A percentile compares a stretch with the other conserved stretches of the same genome.
Conservation (phyloP, 2,113 vertebrate species). For the Misgurnus mizolepis region DNA sequence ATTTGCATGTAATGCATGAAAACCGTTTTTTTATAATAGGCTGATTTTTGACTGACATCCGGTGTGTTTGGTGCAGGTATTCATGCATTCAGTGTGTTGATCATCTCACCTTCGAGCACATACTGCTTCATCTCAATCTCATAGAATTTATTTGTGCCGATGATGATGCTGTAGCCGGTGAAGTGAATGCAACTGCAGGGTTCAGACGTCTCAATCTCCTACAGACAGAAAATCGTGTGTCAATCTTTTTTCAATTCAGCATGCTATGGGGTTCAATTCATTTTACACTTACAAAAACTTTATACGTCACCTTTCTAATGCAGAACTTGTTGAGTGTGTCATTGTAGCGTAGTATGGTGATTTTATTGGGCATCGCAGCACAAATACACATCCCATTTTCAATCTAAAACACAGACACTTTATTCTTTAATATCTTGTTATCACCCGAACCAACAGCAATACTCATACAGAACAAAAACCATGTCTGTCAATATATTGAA, state of each 20-base stretch:
- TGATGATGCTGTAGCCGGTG: conserved; percentile 96
- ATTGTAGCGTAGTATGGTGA: conserved; percentile 90
- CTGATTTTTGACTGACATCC: too few species aligned
- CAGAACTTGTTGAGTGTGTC: conserved; percentile 96
- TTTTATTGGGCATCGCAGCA: conserved; percentile 94
- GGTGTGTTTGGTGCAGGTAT: too few species aligned
- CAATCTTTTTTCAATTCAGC: too few species aligned
- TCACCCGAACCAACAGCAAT: background rate
- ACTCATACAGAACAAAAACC: too few species aligned
- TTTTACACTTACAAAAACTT: background rate
- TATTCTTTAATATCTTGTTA: background rate
- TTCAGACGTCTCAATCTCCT: conserved; percentile 99
- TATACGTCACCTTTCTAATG: conserved; percentile 86
- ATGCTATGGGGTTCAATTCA: too few species aligned
- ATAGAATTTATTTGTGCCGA: conserved; percentile 98
- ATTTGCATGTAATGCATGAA: too few species aligned
- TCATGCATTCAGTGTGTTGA: background rate
- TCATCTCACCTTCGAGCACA: conserved; percentile 85
- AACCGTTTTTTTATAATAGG: too few species aligned
- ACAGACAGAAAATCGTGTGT: background rate
- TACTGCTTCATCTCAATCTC: conserved; percentile 99
- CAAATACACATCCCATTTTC: conserved; percentile 93
- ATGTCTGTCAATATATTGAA: too few species aligned
- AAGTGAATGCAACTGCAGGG: conserved; percentile 99
- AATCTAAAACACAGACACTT: conserved; percentile 75